Conservation (phyloP, 2,113 vertebrate species). For the Ramphastos sulfuratus region DNA sequence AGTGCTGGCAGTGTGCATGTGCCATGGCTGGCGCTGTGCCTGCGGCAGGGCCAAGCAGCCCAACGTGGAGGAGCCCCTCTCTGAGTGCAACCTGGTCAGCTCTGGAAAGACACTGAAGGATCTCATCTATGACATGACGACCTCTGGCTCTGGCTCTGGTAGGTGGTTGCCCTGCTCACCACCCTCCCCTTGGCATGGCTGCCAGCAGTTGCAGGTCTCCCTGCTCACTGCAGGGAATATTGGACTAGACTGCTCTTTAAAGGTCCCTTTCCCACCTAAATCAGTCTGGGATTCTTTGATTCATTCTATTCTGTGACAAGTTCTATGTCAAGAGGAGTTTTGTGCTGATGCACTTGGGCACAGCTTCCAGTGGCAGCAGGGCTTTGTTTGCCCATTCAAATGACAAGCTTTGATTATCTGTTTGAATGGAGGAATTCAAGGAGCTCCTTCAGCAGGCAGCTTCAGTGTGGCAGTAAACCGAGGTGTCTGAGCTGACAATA, state of each 20-base stretch:
- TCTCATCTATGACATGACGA: constrained; percentile 91
- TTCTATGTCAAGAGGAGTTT: accelerated
- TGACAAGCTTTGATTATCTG: accelerated
- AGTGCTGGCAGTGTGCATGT: constrained; percentile 69
- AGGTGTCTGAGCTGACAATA: accelerated
- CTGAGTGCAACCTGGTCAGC: constrained; percentile 81
- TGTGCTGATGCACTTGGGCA: accelerated
- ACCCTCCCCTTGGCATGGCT: accelerated
- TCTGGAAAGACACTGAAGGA: constrained; percentile 89
- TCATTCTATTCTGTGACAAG: too few relatives aligned
- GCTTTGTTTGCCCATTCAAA: background rate
- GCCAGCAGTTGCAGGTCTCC: too few relatives aligned
- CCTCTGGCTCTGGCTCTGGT: constrained; percentile 96
- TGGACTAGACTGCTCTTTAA: background rate
- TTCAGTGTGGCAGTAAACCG: accelerated
- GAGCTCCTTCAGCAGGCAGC: accelerated
- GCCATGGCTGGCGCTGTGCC: constrained; percentile 75
- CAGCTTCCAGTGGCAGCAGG: accelerated
- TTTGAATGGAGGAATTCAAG: background rate
- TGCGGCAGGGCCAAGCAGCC: constrained; percentile 73
- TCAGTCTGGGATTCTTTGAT: too few relatives aligned
- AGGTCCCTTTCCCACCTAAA: too few relatives aligned
- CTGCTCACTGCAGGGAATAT: too few relatives aligned
- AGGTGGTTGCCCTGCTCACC: background rate
- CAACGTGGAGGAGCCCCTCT: constrained; percentile 84